These are phyloP conservation scores for Anthrax anthrax DNA, from an alignment of 2,888 invertebrate species.

Conservation along the genomic window DNA sequence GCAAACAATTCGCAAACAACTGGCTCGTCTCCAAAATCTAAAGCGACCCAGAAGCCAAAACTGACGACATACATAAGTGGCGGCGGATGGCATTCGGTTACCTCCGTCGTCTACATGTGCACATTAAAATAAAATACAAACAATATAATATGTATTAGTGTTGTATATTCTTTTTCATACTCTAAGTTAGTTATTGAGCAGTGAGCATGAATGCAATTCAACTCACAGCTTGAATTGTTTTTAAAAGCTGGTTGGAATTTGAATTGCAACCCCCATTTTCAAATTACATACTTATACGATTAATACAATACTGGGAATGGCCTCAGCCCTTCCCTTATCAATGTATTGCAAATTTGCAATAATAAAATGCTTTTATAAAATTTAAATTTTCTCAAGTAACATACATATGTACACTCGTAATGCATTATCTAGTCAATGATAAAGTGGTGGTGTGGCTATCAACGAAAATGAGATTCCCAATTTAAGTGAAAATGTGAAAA, in stretches of 20 bases:
- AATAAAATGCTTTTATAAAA: not conserved
- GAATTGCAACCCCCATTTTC: not conserved
- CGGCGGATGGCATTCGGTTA: not conserved
- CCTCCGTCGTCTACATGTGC: not conserved
- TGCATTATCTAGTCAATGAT: no score
- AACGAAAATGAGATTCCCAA: not conserved
- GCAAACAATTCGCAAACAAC: conserved; percentile 26
- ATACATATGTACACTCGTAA: no score
- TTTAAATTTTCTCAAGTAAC: not conserved
- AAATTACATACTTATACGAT: not conserved
- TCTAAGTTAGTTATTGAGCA: not conserved
- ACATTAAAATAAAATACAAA: no score
- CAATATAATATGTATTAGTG: not conserved
- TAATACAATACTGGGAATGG: not conserved
- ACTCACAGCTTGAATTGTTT: not conserved
- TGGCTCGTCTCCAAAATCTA: conserved; percentile 29
- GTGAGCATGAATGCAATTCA: not conserved
- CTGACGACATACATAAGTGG: not conserved
- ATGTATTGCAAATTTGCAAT: not conserved
- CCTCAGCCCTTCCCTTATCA: not conserved
- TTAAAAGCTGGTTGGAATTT: not conserved
- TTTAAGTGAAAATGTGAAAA: no score
- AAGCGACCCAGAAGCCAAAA: not conserved
- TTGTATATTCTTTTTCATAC: not conserved
- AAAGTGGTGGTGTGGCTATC: not conserved